Base-by-base conservation (phyloP, 2,113 vertebrate species). In the Globicephala melas region DNA sequence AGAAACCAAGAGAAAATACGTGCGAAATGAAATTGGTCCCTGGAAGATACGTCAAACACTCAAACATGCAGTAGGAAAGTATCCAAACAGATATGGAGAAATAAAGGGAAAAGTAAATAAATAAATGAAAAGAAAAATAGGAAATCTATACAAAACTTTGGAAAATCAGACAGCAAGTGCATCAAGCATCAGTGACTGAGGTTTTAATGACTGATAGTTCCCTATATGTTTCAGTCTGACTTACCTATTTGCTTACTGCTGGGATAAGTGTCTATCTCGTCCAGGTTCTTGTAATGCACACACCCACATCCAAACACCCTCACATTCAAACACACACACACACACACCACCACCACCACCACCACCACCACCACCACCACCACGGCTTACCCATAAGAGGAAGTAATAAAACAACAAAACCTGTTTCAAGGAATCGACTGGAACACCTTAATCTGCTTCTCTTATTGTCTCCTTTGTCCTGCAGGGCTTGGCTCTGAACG, bases 371-470 rank as follows among this genome's bases (percentile, higher is more conserved):
- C 26, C 26, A 62, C 38, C 38, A 38, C 38, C 38, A 38, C 38
- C 38, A 38, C 38, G 60, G 65, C 28, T 96, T 76, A 85, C 60
- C 9, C 31, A 81, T 36, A 86, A 82, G 82, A 84, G 58, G 38
- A 80, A 95, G 77, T 68, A 68, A 67, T 82, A 76, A 97, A 95
- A 96, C 82, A 73, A 41, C 23, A 85, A 89, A 93, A 89, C 13
- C 31, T 77, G 17, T 95, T 93, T 67, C 9, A 47, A 93, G 90
- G 85, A 85, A 53, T 21, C 94, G 33, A 65, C 58, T 76, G 47
- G 53, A 38, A 85, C 44, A 88, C 62, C 41, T 76, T n/a, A 84
- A 77, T 53, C 12, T 55, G 2, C 8, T 80, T 93, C 31, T 68
- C 15, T 74, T n/a, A 58, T 53, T 95, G 21, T 70, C 60, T 74